phyloP scores from a whole-genome alignment of 1,140 invertebrate species.

The Bradysia coprophila region DNA sequence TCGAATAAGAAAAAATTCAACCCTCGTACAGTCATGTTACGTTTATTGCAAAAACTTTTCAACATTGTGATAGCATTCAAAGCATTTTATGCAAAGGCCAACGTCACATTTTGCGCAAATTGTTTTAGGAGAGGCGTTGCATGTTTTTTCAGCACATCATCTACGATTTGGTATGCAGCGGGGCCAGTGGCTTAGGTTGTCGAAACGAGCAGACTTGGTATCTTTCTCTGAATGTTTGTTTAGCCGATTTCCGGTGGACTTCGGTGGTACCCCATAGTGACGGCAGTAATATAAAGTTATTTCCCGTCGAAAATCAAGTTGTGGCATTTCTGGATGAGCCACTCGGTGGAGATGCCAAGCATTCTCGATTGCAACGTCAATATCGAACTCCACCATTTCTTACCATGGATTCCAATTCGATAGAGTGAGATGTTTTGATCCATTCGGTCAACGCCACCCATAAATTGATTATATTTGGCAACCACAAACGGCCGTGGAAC shows the following conservation, averaged over 20 bases:
- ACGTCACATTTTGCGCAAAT: slow-evolving; percentile 5
- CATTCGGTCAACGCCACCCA: slow-evolving; percentile 12
- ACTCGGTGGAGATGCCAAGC: slow-evolving; percentile 6
- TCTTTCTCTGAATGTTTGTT: not conserved
- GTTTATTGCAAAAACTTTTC: too few relatives aligned
- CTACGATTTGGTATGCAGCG: not conserved
- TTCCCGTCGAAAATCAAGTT: not conserved
- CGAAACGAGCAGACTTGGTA: not conserved
- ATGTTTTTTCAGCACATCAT: slow-evolving; percentile 4
- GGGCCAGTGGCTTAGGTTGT: not conserved
- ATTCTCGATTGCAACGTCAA: slow-evolving; percentile 13
- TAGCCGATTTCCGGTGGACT: not conserved
- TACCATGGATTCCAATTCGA: slow-evolving; percentile 10
- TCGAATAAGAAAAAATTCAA: too few relatives aligned
- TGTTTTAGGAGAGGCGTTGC: slow-evolving; percentile 2
- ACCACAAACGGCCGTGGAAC: slow-evolving; percentile 1
- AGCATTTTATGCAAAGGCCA: slow-evolving; percentile 6
- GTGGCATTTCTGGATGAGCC: slow-evolving; percentile 3
- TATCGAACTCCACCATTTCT: slow-evolving; percentile 15
- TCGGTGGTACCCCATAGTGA: slow-evolving; percentile 3
- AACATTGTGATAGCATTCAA: slow-evolving; percentile 3
- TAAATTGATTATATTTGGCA: slow-evolving; percentile 11
- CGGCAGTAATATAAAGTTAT: slow-evolving; percentile 3
- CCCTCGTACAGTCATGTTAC: too few relatives aligned
- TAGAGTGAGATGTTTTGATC: slow-evolving; percentile 10